Conservation (phyloP, 2,797 vertebrate genomes). For the Sebastes matsubarae region DNA sequence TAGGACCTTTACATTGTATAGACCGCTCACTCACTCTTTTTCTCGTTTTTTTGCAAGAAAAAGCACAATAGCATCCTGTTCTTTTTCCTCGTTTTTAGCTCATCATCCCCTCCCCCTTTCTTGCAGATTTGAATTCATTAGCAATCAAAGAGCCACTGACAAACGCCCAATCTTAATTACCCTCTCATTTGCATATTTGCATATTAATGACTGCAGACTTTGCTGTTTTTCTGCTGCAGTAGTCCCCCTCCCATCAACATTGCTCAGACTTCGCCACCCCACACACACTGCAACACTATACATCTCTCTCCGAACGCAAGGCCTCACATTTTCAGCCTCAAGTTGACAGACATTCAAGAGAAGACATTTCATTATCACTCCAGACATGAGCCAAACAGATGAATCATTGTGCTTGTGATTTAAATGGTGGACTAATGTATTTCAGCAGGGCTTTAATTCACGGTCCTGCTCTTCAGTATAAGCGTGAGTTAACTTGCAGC, state of each 20-base stretch:
- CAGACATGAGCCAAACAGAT: conserved; percentile 20
- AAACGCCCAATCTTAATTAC: conserved; percentile 91
- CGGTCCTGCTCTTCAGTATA: background rate
- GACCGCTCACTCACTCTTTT: conserved; percentile 5
- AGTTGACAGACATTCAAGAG: conserved; percentile 46
- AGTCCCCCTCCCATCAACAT: conserved; percentile 64
- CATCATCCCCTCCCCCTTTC: conserved; percentile 81
- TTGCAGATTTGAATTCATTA: conserved; percentile 88
- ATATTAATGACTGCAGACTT: conserved; percentile 94
- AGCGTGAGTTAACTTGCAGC: background rate
- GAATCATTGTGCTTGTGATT: conserved; percentile 9
- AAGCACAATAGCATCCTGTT: conserved; percentile 63
- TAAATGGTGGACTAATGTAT: conserved; percentile 1
- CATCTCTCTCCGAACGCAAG: conserved; percentile 37
- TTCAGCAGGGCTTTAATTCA: background rate
- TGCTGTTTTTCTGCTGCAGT: conserved; percentile 84
- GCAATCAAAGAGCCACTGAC: conserved; percentile 89
- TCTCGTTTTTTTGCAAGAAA: conserved; percentile 24
- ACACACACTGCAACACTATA: conserved; percentile 54
- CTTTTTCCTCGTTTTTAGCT: conserved; percentile 66
- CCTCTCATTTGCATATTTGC: conserved; percentile 96
- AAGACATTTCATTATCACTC: conserved; percentile 34
- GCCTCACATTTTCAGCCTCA: conserved; percentile 28
- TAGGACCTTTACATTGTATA: background rate
- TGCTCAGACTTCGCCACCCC: conserved; percentile 44